phyloP scores from a whole-genome alignment of 2,888 invertebrate species.

The Pegoplata infirma region DNA sequence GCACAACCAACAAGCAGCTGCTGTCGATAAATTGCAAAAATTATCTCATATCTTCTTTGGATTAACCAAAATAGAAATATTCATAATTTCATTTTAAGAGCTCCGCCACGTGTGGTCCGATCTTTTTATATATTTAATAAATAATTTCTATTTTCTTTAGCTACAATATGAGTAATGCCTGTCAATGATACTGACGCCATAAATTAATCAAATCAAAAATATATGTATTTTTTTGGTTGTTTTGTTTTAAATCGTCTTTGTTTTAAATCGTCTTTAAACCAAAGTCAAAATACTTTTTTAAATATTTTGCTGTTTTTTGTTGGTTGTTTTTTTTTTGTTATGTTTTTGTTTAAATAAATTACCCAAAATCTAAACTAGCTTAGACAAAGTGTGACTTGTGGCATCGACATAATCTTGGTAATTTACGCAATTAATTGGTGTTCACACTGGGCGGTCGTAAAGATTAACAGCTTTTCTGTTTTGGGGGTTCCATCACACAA shows the following conservation, averaged over 20 bases:
- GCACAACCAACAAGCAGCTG: constrained; percentile 24
- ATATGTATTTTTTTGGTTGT: constrained; percentile 13
- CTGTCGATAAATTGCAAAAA: constrained; percentile 40
- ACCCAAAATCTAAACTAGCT: constrained; percentile 49
- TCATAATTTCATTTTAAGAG: not conserved
- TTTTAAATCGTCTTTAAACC: constrained; percentile 24
- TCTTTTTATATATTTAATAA: not conserved
- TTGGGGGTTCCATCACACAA: not conserved
- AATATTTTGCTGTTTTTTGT: constrained; percentile 20
- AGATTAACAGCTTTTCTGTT: constrained; percentile 61
- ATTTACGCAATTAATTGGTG: constrained; percentile 73
- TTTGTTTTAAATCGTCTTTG: constrained; percentile 30
- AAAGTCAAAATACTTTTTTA: constrained; percentile 8
- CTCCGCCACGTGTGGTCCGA: constrained; percentile 35
- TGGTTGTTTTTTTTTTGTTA: not conserved
- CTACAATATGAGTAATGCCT: constrained; percentile 55
- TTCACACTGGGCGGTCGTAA: constrained; percentile 72
- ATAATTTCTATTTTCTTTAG: constrained; percentile 7
- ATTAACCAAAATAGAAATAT: not conserved
- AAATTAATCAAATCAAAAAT: constrained; percentile 61
- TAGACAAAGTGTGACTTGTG: constrained; percentile 55
- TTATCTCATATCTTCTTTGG: constrained; percentile 10
- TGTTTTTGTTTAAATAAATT: constrained; percentile 55
- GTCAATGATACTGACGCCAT: constrained; percentile 58
- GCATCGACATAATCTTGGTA: constrained; percentile 69